Evolutionary conservation across 2,797 vertebrate genomes (phyloP).

Genomic region (Myotis vivesi): DNA sequence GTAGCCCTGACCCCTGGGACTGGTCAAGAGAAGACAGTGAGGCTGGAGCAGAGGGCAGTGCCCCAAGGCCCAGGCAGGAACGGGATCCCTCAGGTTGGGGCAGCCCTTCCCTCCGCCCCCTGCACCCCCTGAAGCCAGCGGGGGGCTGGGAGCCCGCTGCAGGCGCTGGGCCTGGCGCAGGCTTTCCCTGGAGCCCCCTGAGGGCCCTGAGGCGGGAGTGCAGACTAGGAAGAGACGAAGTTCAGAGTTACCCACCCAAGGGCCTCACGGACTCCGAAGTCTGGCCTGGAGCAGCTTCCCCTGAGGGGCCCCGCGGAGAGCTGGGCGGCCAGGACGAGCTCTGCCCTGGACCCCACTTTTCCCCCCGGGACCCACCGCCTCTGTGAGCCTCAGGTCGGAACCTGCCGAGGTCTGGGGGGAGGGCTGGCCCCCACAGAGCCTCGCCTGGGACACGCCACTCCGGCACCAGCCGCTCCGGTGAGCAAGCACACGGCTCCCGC

Average conservation of each 20-base stretch:
- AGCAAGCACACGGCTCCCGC: not conserved
- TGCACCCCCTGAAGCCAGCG: accelerated
- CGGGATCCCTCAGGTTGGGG: too few relatives aligned
- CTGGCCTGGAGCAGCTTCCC: not conserved
- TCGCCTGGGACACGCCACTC: accelerated
- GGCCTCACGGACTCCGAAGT: accelerated
- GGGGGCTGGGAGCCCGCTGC: not conserved
- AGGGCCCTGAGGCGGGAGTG: not conserved
- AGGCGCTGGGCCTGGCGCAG: not conserved
- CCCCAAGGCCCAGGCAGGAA: not conserved
- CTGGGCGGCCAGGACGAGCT: accelerated
- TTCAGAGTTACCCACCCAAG: not conserved
- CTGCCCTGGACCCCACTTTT: accelerated
- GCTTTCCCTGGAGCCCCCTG: not conserved
- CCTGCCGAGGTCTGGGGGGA: too few relatives aligned
- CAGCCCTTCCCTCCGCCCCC: not conserved
- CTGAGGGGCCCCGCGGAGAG: not conserved
- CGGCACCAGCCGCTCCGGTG: accelerated
- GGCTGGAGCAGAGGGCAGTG: accelerated
- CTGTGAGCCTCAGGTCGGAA: not conserved
- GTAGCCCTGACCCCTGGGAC: not conserved
- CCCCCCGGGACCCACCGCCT: not conserved
- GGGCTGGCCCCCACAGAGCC: not conserved
- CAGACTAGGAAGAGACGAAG: not conserved
- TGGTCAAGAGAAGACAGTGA: not conserved